phyloP scores from a whole-genome alignment of 2,113 vertebrate species.

The Anas platyrhynchos region DNA sequence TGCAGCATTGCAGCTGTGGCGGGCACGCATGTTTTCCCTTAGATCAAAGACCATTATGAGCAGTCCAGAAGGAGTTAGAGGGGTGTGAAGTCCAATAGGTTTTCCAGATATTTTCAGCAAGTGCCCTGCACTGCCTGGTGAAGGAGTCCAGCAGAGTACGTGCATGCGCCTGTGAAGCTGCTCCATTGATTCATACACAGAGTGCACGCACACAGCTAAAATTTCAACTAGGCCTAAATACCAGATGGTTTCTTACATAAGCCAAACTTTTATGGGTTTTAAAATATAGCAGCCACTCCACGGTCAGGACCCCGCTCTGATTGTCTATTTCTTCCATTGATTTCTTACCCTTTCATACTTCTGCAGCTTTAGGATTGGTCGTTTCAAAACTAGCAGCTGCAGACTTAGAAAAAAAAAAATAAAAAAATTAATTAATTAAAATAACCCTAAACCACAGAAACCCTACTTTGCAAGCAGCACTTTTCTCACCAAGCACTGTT shows the following conservation, averaged over 20 bases:
- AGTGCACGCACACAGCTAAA: neutral
- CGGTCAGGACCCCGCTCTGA: neutral
- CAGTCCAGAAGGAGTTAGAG: neutral
- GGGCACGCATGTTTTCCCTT: neutral
- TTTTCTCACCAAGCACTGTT: neutral
- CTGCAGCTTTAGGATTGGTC: neutral
- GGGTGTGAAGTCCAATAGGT: neutral
- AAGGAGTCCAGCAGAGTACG: neutral
- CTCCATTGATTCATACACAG: neutral
- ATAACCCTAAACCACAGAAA: slow-evolving; percentile 71
- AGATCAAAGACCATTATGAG: neutral
- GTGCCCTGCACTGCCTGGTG: neutral
- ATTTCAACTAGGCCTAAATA: neutral
- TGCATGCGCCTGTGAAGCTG: neutral
- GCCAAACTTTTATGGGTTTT: neutral
- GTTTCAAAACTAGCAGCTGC: slow-evolving; percentile 80
- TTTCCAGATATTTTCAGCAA: neutral
- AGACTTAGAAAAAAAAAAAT: neutral
- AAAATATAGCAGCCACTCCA: neutral
- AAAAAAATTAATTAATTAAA: neutral
- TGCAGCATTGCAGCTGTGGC: neutral
- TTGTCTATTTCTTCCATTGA: neutral
- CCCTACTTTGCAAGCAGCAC: slow-evolving; percentile 15
- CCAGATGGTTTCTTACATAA: neutral
- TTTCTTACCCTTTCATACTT: neutral